Base-by-base conservation (phyloP, 2,113 vertebrate species). In the Tauraco erythrolophus region DNA sequence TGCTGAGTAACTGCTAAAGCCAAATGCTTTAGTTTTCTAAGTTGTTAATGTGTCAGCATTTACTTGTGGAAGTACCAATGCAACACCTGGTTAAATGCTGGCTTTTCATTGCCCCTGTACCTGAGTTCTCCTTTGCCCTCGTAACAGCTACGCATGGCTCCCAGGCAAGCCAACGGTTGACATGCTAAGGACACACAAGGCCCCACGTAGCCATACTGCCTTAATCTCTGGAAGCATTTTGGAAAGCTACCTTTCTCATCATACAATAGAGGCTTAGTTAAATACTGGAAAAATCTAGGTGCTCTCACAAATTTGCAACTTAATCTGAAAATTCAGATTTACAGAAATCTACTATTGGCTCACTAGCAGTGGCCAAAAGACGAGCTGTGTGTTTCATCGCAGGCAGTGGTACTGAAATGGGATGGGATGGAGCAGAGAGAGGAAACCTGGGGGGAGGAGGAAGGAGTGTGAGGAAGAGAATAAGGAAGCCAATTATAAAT, bases 121-220 rank as follows among this genome's bases (percentile, higher is more conserved):
- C 17, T 5, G 39, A 77, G 31, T 25, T 77, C 48, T 81, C 25
- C 23, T 77, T 77, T 68, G 37, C 18, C 43, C 37, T 69, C 60
- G 19, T 58, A 39, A 68, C 3, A 14, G 25, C 31, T 57, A 13
- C 4, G 27, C 7, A 1, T 37, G 33, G 41, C 48, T 37, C 28
- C 35, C 0, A 1, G 15, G 14, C 4, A 7, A 78, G 31, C 11
- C 50, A 78, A 16, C 0, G 0, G 19, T 7, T n/a, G 37, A 21
- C 30, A 6, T 12, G 23, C 22, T 17, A 7, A 81, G 43, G 60
- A 33, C 16, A 56, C 14, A 37, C 5, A 68, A 53, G n/a, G 1
- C 8, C 19, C 14, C 18, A 2, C 0, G 0, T 4, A 70, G 43
- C 6, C 45, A 31, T 21, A 66, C 5, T 48, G 13, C 16, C 14